Conservation (phyloP, 2,113 vertebrate genomes). For the Canis aureus region DNA sequence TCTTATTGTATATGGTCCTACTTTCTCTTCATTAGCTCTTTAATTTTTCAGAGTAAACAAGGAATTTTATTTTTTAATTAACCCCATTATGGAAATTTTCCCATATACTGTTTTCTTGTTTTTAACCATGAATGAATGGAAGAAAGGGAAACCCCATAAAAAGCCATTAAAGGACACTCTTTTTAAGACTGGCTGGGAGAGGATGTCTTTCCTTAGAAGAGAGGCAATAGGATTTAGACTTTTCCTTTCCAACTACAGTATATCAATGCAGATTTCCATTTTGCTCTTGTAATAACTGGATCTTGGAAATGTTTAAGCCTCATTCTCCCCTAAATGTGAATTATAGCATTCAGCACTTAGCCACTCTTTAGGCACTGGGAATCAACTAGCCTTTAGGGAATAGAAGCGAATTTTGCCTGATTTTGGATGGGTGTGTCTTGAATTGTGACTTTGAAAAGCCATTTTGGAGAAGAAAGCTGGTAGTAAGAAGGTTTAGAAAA, state of each 20-base stretch:
- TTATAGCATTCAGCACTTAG: not conserved
- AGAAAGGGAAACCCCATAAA: not conserved
- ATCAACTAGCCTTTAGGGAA: not conserved
- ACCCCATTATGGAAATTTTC: conserved; percentile 29
- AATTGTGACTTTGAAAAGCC: conserved; percentile 42
- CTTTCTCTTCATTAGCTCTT: not conserved
- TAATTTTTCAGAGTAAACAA: conserved; percentile 41
- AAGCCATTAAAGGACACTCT: not conserved
- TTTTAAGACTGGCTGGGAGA: not conserved
- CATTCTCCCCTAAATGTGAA: not conserved
- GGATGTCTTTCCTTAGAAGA: conserved; percentile 40
- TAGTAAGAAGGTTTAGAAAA: not conserved
- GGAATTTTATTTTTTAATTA: conserved; percentile 60
- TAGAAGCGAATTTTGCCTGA: not conserved
- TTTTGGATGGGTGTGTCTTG: conserved; percentile 9
- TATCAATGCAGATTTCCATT: conserved; percentile 24
- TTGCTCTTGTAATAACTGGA: not conserved
- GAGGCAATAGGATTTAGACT: not conserved
- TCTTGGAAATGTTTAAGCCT: conserved; percentile 13
- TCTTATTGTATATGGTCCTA: not conserved
- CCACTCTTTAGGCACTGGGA: not conserved
- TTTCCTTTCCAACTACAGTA: conserved; percentile 7
- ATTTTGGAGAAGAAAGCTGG: not conserved
- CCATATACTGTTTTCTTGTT: conserved; percentile 39
- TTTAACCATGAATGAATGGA: not conserved